Evolutionary conservation across 1,140 invertebrate genomes (phyloP).

Genomic region (Ips nitidus): DNA sequence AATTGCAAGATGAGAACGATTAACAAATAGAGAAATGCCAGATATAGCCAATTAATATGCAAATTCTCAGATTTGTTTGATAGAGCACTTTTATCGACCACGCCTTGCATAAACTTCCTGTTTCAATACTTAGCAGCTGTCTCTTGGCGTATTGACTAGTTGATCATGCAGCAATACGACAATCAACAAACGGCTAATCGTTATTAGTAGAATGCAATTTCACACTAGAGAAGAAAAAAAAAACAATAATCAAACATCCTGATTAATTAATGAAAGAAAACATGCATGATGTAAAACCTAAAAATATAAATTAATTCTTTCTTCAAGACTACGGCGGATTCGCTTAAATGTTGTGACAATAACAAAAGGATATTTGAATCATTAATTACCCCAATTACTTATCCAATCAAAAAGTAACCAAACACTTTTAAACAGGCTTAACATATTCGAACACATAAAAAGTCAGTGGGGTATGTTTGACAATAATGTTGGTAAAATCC

Average conservation of each 20-base stretch:
- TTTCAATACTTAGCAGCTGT: slow-evolving; percentile 37
- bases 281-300: slow-evolving; percentile 9
- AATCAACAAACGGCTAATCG: slow-evolving; percentile 49
- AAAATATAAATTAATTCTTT: slow-evolving; percentile 8
- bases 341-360: not conserved
- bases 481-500: slow-evolving; percentile 1
- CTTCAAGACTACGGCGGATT: not conserved
- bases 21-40: slow-evolving; percentile 19
- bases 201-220: slow-evolving; percentile 29
- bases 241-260: slow-evolving; percentile 34
- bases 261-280: slow-evolving; percentile 6
- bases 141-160: slow-evolving; percentile 27
- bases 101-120: slow-evolving; percentile 12
- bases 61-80: not conserved
- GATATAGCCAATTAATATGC: slow-evolving; percentile 9
- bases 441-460: slow-evolving; percentile 29
- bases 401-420: not conserved
- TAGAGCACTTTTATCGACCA: slow-evolving; percentile 7
- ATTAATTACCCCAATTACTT: not conserved
- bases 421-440: slow-evolving; percentile 20
- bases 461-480: not conserved
- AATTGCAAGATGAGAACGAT: slow-evolving; percentile 25
- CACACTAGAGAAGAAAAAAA: slow-evolving; percentile 40
- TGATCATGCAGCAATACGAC: slow-evolving; percentile 41
- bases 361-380: not conserved